Evolutionary conservation across 2,888 invertebrate genomes (phyloP), one percentile per base, ranked within the genome.

Genomic region (Lasioglossum figueresi): DNA sequence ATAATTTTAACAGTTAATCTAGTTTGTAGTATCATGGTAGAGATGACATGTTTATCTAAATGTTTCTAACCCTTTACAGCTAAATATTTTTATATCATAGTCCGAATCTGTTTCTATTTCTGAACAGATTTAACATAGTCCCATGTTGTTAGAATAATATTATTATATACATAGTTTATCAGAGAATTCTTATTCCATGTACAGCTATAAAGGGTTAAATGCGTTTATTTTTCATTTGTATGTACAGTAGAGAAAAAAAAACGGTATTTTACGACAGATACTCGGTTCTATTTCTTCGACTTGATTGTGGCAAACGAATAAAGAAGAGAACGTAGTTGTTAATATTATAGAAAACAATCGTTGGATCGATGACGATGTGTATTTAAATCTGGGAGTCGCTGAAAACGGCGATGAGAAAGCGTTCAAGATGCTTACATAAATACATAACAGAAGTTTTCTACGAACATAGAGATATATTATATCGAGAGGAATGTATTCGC

Each of bases 51-150:
- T 83, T 78, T 48, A 78, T 37, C 56, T 23, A 59, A 43, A 79
- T 75, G 72, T 84, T 79, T 75, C 76, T 70, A 76, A 83, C 76
- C 68, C 76, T 74, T 73, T 76, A 56, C 59, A 76, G 73, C 56
- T 40, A 73, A 84, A 79, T 84, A 85, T 85, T 85, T 85, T 85
- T 84, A 52, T 78, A 83, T 76, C 68, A 74, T 76, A 76, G 72
- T 70, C 40, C 37, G 48, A 84, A 82, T 76, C 76, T 76, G 79
- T 76, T 70, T 83, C 72, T 73, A 76, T 59, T 70, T 76, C 76
- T n/a, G 48, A 79, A 59, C 34, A 79, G 75, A 79, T 83, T 79
- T 72, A 82, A 66, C 83, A 83, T 79, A 84, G 27, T 34, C 72
- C 48, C 79, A n/a, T 27, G 79, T 84, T 74, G 72, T 56, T 79